Conservation (phyloP, 2,797 vertebrate genomes). For the Semaprochilodus insignis region DNA sequence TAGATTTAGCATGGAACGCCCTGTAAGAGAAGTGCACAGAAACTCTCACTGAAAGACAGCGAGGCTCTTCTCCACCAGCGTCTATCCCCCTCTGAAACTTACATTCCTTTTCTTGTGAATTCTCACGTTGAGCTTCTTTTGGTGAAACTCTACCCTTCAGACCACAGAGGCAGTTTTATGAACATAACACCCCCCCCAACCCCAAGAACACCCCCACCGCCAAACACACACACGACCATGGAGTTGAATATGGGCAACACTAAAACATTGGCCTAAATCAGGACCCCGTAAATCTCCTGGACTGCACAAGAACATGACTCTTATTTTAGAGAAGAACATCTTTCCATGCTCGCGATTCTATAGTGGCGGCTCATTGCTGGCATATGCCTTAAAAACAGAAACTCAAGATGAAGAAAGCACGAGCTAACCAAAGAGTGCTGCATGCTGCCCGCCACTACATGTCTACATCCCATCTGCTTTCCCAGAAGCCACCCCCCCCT, state of each 20-base stretch:
- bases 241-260: constrained; percentile 26
- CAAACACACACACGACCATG: constrained; percentile 38
- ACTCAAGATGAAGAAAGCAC: constrained; percentile 41
- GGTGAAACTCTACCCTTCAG: constrained; percentile 46
- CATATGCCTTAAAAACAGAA: constrained; percentile 32
- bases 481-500: constrained; percentile 33
- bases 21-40: constrained; percentile 25
- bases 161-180: constrained; percentile 47
- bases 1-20: constrained; percentile 32
- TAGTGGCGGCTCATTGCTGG: constrained; percentile 1
- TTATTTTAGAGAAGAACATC: constrained; percentile 15
- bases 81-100: constrained; percentile 47
- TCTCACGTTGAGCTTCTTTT: constrained; percentile 42
- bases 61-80: constrained; percentile 3
- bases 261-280: constrained; percentile 41
- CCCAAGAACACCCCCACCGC: not conserved
- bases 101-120: constrained; percentile 37
- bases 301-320: constrained; percentile 15
- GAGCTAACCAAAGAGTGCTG: constrained; percentile 61
- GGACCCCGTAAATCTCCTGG: constrained; percentile 16
- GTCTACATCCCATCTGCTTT: constrained; percentile 39
- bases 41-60: not conserved
- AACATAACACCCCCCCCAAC: constrained; percentile 38
- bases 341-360: constrained; percentile 4
- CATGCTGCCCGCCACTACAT: constrained; percentile 56